Evolutionary conservation across 2,113 vertebrate species (phyloP).

Genomic region (Lutjanus erythropterus): DNA sequence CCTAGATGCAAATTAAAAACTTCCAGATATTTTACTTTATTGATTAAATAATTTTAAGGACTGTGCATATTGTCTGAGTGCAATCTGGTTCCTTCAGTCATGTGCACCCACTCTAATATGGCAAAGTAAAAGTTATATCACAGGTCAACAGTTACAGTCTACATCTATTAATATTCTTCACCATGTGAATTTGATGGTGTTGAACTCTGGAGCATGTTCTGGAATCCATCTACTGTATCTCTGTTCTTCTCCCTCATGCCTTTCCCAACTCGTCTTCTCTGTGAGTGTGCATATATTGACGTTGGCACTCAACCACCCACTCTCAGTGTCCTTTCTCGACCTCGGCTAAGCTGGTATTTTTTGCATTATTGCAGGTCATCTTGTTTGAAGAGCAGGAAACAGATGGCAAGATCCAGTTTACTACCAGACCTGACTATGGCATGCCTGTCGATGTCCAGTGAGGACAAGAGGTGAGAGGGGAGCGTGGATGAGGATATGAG

Average conservation of each 20-base stretch:
- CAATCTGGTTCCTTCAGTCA: not conserved
- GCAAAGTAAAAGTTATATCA: not conserved
- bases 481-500: not conserved
- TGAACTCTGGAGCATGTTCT: not conserved
- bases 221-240: not conserved
- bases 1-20: not conserved
- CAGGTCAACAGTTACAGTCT: slow-evolving; percentile 29
- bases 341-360: slow-evolving; percentile 24
- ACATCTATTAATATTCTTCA: not conserved
- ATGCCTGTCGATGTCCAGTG: slow-evolving; percentile 78
- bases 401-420: slow-evolving; percentile 86
- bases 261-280: not conserved
- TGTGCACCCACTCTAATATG: not conserved
- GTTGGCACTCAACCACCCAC: slow-evolving; percentile 15
- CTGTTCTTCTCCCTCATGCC: not conserved
- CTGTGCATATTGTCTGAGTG: no score
- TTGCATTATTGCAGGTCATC: slow-evolving; percentile 81
- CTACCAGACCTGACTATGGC: slow-evolving; percentile 85
- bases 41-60: no score
- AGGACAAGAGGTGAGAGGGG: slow-evolving; percentile 21
- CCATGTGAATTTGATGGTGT: slow-evolving; percentile 3
- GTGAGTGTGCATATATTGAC: not conserved
- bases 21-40: no score
- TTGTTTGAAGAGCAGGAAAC: slow-evolving; percentile 91
- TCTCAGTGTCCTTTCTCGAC: slow-evolving; percentile 12